Conservation (phyloP, 2,797 vertebrate species). For the Champsocephalus gunnari region DNA sequence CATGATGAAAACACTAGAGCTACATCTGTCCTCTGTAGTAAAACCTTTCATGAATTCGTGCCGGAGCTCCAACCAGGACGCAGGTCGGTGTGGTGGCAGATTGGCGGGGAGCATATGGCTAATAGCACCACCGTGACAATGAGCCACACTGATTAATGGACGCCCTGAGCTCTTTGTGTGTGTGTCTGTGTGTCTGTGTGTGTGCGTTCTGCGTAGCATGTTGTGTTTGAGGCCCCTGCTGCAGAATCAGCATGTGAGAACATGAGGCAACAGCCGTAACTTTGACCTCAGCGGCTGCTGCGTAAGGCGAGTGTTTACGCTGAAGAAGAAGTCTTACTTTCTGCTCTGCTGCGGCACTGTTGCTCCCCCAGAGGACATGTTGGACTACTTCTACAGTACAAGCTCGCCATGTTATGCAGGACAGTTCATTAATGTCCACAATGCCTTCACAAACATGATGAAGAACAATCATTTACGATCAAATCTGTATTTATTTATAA, state of each 20-base stretch:
- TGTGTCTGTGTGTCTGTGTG: constrained; percentile 32
- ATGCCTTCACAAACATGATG: constrained; percentile 36
- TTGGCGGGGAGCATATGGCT: constrained; percentile 98
- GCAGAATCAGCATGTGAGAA: constrained; percentile 76
- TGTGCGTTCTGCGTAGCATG: constrained; percentile 43
- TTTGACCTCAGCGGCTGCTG: constrained; percentile 69
- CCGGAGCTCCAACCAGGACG: constrained; percentile 37
- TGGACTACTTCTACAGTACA: constrained; percentile 6
- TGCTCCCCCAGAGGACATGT: constrained; percentile 43
- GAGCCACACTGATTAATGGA: constrained; percentile 98
- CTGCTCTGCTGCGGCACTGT: constrained; percentile 16
- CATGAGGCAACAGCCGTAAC: constrained; percentile 65
- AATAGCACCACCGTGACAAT: constrained; percentile 96
- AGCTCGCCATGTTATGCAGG: constrained; percentile 28
- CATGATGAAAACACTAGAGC: not conserved
- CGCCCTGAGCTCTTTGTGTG: constrained; percentile 57
- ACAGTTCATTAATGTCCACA: constrained; percentile 24
- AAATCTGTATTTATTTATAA: constrained; percentile 61
- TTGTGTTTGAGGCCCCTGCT: constrained; percentile 56
- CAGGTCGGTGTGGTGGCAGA: constrained; percentile 79
- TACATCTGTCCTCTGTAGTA: not conserved
- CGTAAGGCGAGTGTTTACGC: constrained; percentile 42
- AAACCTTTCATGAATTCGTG: constrained; percentile 32
- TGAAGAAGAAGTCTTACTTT: constrained; percentile 28
- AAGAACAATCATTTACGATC: constrained; percentile 60